These are phyloP conservation scores for Yponomeuta cagnagella DNA, from an alignment of 2,888 invertebrate genomes.

Conservation along the genomic window DNA sequence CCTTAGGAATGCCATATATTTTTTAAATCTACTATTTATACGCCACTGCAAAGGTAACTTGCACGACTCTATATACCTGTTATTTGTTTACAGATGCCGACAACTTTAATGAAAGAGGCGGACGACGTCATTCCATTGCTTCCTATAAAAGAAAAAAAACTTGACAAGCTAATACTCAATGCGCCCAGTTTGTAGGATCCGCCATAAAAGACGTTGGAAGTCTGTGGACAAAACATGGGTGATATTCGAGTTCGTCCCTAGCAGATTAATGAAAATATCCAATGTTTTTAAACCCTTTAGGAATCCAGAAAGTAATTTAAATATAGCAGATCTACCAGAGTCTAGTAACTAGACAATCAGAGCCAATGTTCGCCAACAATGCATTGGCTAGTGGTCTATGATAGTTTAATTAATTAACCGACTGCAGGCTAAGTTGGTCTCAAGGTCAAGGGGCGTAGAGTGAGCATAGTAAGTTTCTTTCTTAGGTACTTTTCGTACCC, in stretches of 20 bases:
- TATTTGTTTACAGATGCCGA: constrained; percentile 51
- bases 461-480: too few relatives aligned
- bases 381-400: too few relatives aligned
- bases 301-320: neutral
- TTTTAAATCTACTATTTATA: too few relatives aligned
- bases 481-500: too few relatives aligned
- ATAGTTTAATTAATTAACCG: too few relatives aligned
- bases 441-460: too few relatives aligned
- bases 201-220: neutral
- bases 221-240: too few relatives aligned
- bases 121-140: constrained; percentile 62
- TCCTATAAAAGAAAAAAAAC: constrained; percentile 48
- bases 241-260: neutral
- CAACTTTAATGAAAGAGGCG: constrained; percentile 62
- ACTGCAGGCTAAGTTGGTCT: too few relatives aligned
- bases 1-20: too few relatives aligned
- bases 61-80: too few relatives aligned
- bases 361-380: too few relatives aligned
- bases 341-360: neutral
- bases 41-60: too few relatives aligned
- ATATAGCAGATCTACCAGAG: neutral
- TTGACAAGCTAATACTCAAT: constrained; percentile 50
- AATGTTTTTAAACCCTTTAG: neutral
- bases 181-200: neutral
- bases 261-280: neutral